Evolutionary conservation across 2,888 invertebrate species (phyloP).

Genomic region (Nezara viridula): DNA sequence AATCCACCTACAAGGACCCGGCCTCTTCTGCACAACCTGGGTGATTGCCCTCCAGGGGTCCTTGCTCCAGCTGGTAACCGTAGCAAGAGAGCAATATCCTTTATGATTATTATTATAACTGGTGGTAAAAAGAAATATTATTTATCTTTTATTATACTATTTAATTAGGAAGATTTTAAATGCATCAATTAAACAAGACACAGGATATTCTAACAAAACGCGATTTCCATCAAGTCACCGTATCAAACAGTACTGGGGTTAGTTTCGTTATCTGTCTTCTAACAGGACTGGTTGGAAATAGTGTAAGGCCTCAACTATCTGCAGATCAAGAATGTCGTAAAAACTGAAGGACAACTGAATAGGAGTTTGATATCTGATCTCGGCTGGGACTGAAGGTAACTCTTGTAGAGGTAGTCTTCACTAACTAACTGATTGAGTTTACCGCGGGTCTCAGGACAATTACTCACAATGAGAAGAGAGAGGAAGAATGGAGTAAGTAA

Average conservation of each 20-base stretch:
- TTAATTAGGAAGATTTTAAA: no score
- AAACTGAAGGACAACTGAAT: not conserved
- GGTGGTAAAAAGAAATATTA: no score
- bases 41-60: not conserved
- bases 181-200: no score
- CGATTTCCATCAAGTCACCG: not conserved
- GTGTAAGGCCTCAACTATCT: not conserved
- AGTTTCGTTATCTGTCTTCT: not conserved
- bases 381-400: not conserved
- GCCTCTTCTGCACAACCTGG: not conserved
- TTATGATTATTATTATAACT: no score
- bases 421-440: not conserved
- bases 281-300: not conserved
- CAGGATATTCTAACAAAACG: no score
- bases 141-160: not conserved
- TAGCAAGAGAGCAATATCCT: not conserved
- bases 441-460: not conserved
- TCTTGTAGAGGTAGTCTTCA: not conserved
- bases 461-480: not conserved
- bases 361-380: constrained; percentile 12
- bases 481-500: not conserved
- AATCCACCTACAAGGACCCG: constrained; percentile 13
- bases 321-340: not conserved
- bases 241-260: not conserved
- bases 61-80: not conserved